Evolutionary conservation across 2,113 vertebrate genomes (phyloP).

Genomic region (Syrrhaptes paradoxus): DNA sequence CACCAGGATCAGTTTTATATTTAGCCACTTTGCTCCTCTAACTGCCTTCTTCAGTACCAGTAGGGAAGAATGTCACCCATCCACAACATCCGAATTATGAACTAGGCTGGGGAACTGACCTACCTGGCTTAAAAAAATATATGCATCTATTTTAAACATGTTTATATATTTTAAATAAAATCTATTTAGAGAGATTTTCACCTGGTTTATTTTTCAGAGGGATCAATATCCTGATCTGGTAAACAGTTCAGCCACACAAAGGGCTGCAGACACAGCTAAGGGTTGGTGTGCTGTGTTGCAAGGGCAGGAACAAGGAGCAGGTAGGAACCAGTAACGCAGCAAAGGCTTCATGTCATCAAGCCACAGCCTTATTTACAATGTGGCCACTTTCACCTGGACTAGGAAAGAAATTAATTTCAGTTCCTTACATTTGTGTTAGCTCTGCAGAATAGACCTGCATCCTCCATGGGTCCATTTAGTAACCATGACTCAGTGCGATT

Average conservation of each 20-base stretch:
- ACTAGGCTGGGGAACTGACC: neutral
- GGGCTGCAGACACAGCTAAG: neutral
- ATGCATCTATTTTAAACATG: neutral
- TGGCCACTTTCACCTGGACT: neutral
- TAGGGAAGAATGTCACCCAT: neutral
- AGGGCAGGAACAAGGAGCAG: neutral
- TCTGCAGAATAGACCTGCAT: neutral
- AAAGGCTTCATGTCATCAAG: neutral
- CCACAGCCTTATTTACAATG: conserved; percentile 16
- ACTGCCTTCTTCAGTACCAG: neutral
- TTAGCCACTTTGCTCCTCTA: neutral
- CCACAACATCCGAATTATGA: neutral
- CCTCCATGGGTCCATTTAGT: neutral
- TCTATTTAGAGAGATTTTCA: neutral
- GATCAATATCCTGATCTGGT: neutral
- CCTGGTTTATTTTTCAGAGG: neutral
- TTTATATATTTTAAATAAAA: neutral
- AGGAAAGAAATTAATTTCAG: neutral
- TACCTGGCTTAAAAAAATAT: neutral
- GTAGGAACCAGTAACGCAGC: conserved; percentile 45
- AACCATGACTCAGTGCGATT: conserved; percentile 26
- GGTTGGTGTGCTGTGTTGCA: neutral
- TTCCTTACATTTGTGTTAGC: neutral
- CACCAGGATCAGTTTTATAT: neutral
- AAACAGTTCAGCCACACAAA: neutral